Evolutionary conservation across 2,888 invertebrate genomes (phyloP).

Genomic region (Melanostoma mellinum): DNA sequence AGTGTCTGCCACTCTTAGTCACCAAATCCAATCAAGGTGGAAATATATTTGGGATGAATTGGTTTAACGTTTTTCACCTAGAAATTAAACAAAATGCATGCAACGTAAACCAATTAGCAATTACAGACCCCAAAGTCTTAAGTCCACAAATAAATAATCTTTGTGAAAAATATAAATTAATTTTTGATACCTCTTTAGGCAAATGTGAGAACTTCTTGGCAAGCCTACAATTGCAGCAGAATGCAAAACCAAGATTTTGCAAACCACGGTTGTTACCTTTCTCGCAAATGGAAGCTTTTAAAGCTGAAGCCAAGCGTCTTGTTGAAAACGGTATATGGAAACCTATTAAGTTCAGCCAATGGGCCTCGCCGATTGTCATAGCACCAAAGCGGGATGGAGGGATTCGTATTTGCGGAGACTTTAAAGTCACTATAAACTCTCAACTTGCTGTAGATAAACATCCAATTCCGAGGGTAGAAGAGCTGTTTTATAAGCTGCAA

Average conservation of each 20-base stretch:
- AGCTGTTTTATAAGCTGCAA: conserved; percentile 71
- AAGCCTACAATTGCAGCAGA: conserved; percentile 66
- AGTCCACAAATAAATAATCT: conserved; percentile 13
- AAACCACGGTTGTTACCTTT: conserved; percentile 74
- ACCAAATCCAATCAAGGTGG: not conserved
- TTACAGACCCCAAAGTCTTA: not conserved
- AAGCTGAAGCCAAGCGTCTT: conserved; percentile 69
- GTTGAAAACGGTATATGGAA: conserved; percentile 57
- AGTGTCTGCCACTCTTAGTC: conserved; percentile 4
- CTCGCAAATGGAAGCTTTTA: conserved; percentile 62
- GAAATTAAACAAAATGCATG: conserved; percentile 1
- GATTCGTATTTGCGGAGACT: conserved; percentile 74
- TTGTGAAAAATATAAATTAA: conserved; percentile 24
- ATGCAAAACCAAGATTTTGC: conserved; percentile 67
- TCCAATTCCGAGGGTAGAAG: conserved; percentile 74
- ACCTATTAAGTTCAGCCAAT: conserved; percentile 74
- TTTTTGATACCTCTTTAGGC: conserved; percentile 41
- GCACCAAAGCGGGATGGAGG: conserved; percentile 75
- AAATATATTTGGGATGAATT: conserved; percentile 14
- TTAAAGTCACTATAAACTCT: conserved; percentile 74
- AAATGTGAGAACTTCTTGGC: conserved; percentile 49
- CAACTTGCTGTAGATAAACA: conserved; percentile 74
- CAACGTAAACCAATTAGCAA: conserved; percentile 21
- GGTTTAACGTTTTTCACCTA: conserved; percentile 11
- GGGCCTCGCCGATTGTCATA: conserved; percentile 78